Percentiles rank a stretch among this genome's conserved stretches.
These are phyloP conservation scores for Ypsolopha scabrella DNA, from an alignment of 2,888 invertebrate species.

Conservation along the genomic window DNA sequence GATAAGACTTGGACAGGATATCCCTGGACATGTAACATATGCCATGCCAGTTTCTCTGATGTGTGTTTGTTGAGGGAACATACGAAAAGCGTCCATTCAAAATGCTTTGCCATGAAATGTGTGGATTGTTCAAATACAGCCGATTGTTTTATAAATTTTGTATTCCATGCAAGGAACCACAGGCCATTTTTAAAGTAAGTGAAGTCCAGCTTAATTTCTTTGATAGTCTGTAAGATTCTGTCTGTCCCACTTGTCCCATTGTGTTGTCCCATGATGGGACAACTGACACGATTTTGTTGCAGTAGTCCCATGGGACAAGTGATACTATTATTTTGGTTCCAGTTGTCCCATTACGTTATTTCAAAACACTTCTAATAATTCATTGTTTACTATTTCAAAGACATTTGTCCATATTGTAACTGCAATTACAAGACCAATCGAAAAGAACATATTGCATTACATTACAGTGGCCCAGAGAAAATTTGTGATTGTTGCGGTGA, in stretches of 20 bases:
- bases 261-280: too few relatives aligned
- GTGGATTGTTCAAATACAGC: conserved; percentile 70
- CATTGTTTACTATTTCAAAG: background rate
- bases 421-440: too few relatives aligned
- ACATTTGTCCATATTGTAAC: background rate
- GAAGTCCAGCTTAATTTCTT: background rate
- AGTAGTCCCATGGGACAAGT: too few relatives aligned
- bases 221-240: too few relatives aligned
- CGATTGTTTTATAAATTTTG: conserved; percentile 65
- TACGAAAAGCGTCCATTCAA: conserved; percentile 58
- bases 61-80: conserved; percentile 44
- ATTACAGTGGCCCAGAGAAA: background rate
- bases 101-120: conserved; percentile 64
- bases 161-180: conserved; percentile 67
- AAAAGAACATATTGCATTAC: too few relatives aligned
- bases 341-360: too few relatives aligned
- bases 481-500: conserved; percentile 12
- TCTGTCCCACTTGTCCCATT: too few relatives aligned
- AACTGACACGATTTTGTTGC: too few relatives aligned
- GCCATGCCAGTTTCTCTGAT: background rate
- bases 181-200: conserved; percentile 52
- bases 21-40: background rate
- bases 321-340: too few relatives aligned
- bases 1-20: background rate
- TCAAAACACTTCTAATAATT: background rate